Percentiles rank a stretch among this genome's conserved stretches.
Conservation (phyloP, 2,888 invertebrate genomes). For the Hedychridium roseum region DNA sequence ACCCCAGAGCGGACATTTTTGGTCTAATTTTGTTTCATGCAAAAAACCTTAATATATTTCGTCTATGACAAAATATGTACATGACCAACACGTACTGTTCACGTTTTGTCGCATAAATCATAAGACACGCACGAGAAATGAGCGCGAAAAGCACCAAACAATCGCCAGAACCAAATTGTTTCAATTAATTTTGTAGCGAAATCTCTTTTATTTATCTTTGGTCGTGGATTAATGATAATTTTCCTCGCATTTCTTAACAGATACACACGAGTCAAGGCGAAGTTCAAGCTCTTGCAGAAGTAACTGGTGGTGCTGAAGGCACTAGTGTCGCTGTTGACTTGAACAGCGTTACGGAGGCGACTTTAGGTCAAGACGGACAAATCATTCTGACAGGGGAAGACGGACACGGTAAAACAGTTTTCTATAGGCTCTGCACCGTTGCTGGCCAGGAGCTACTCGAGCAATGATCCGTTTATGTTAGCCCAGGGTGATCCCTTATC, state of each 20-base stretch:
- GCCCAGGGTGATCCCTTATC: slow-evolving; percentile 45
- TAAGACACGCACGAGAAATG: too few species aligned
- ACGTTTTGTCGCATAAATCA: too few species aligned
- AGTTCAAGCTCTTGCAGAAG: slow-evolving; percentile 79
- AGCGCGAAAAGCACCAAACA: too few species aligned
- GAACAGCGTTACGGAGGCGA: slow-evolving; percentile 88
- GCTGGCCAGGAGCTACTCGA: slow-evolving; percentile 63
- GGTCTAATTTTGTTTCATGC: too few species aligned
- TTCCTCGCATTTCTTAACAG: slow-evolving; percentile 43
- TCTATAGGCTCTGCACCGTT: slow-evolving; percentile 65
- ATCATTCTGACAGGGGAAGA: slow-evolving; percentile 95
- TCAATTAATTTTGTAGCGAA: too few species aligned
- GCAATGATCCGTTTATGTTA: slow-evolving; percentile 56
- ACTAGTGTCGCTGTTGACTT: slow-evolving; percentile 84
- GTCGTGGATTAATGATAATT: too few species aligned
- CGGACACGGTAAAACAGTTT: slow-evolving; percentile 79
- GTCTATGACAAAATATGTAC: too few species aligned
- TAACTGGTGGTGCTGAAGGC: slow-evolving; percentile 71
- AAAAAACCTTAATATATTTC: too few species aligned
- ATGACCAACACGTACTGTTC: too few species aligned
- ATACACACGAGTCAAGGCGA: slow-evolving; percentile 66
- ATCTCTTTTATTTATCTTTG: too few species aligned
- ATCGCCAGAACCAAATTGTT: too few species aligned
- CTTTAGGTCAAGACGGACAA: slow-evolving; percentile 91
- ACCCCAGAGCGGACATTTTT: too few species aligned